These are phyloP conservation scores for Leptinotarsa defecta DNA, from an alignment of 1,140 invertebrate genomes.

Conservation along the genomic window DNA sequence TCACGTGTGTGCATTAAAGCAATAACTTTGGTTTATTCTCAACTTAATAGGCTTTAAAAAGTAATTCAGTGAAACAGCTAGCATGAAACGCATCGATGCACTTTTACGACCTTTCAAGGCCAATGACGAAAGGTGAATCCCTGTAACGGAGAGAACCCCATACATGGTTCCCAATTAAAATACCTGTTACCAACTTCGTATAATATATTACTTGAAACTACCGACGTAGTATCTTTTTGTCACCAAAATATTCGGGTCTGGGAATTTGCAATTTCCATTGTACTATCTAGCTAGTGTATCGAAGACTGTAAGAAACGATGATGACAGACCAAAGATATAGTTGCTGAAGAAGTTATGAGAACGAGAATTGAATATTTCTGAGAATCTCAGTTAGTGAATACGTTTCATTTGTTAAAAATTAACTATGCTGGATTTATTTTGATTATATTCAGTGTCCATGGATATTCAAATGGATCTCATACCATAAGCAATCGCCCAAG, in stretches of 20 bases:
- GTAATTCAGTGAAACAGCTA: neutral
- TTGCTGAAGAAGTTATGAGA: no score
- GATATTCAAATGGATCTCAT: no score
- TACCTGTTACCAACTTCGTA: neutral
- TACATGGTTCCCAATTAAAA: slow-evolving; percentile 1
- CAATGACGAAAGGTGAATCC: neutral
- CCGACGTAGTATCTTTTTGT: neutral
- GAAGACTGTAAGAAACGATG: neutral
- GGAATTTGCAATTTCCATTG: neutral
- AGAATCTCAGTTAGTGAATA: no score
- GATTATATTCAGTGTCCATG: no score
- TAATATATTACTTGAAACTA: neutral
- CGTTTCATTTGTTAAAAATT: no score
- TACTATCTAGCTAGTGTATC: neutral
- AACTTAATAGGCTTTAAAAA: neutral
- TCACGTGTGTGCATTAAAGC: neutral
- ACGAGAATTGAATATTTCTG: no score
- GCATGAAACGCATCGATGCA: neutral
- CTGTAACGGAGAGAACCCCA: neutral
- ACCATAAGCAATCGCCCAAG: no score
- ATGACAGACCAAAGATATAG: no score
- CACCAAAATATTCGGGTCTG: slow-evolving; percentile 2
- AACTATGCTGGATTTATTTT: no score
- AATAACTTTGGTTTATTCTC: neutral
- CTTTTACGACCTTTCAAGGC: slow-evolving; percentile 8